A percentile compares a stretch with the other conserved stretches of the same genome.
These are phyloP conservation scores for Apostichopus parvimensis DNA, from an alignment of 35 echinoderm and acorn worm species.

Conservation along the genomic window DNA sequence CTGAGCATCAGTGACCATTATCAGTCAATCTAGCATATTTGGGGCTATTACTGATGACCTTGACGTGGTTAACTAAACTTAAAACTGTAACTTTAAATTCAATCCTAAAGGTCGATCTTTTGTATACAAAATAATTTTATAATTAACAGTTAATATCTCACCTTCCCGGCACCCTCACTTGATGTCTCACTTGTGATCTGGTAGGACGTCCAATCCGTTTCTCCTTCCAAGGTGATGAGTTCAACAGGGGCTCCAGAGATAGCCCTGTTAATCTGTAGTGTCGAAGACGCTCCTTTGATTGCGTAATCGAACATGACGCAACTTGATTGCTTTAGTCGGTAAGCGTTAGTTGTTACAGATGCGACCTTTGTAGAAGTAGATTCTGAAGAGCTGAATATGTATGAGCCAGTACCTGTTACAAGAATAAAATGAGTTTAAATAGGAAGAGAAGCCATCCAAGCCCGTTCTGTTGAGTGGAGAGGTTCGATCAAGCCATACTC, in stretches of 20 bases:
- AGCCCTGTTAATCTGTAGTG: background rate
- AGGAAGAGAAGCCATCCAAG: background rate
- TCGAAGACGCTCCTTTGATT: background rate
- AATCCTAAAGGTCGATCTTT: too few relatives aligned
- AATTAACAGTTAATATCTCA: background rate
- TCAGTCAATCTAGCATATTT: too few relatives aligned
- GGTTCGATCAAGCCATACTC: too few relatives aligned
- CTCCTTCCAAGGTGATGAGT: background rate
- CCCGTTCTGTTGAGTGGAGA: background rate
- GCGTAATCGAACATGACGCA: conserved; percentile 16
- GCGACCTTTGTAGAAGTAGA: background rate
- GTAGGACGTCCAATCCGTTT: background rate
- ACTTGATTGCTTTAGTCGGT: background rate
- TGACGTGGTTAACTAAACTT: too few relatives aligned
- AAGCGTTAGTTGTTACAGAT: background rate
- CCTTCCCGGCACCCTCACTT: background rate
- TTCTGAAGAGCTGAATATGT: background rate
- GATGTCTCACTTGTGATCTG: background rate
- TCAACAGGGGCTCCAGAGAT: background rate
- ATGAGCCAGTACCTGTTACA: conserved; percentile 4
- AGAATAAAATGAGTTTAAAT: background rate
- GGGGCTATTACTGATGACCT: too few relatives aligned
- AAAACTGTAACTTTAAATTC: too few relatives aligned
- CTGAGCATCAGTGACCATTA: too few relatives aligned
- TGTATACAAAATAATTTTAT: too few relatives aligned